A percentile compares a stretch with the other conserved stretches of the same genome.
Conservation (phyloP, 2,113 vertebrate genomes). For the Phylloscopus whistleri region DNA sequence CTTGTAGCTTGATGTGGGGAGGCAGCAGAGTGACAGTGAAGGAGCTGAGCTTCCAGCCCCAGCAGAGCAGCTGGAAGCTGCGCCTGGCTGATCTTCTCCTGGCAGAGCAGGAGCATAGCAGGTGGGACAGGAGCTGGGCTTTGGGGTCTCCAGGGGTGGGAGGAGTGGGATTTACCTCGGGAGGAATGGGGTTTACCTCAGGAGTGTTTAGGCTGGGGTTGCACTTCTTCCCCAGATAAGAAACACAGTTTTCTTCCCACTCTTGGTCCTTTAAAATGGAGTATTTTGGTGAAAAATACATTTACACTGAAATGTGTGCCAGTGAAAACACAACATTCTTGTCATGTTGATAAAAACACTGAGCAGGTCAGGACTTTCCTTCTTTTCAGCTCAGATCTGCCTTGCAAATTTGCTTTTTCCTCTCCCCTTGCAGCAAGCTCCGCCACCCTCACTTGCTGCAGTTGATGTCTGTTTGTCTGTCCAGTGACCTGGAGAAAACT, state of each 20-base stretch:
- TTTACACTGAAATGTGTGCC: background rate
- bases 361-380: background rate
- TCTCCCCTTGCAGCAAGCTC: constrained; percentile 66
- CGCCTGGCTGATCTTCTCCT: constrained; percentile 76
- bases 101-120: constrained; percentile 80
- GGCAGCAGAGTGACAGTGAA: constrained; percentile 84
- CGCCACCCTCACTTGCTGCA: constrained; percentile 76
- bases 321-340: fast-evolving
- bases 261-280: background rate
- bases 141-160: background rate
- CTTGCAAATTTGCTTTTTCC: background rate
- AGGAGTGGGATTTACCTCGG: background rate
- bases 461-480: constrained; percentile 76
- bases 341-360: background rate
- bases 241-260: background rate
- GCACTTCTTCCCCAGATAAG: background rate
- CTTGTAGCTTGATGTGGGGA: constrained; percentile 78
- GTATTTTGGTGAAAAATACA: background rate
- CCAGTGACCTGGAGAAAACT: constrained; percentile 69
- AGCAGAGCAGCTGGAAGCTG: constrained; percentile 30
- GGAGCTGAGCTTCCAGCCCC: constrained; percentile 63
- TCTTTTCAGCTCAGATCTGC: background rate
- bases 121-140: constrained; percentile 51
- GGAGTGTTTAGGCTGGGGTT: background rate
- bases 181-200: background rate